Evolutionary conservation across 2,888 invertebrate species (phyloP), one percentile per base, ranked within the genome.

Genomic region (Drosophila lacicola): DNA sequence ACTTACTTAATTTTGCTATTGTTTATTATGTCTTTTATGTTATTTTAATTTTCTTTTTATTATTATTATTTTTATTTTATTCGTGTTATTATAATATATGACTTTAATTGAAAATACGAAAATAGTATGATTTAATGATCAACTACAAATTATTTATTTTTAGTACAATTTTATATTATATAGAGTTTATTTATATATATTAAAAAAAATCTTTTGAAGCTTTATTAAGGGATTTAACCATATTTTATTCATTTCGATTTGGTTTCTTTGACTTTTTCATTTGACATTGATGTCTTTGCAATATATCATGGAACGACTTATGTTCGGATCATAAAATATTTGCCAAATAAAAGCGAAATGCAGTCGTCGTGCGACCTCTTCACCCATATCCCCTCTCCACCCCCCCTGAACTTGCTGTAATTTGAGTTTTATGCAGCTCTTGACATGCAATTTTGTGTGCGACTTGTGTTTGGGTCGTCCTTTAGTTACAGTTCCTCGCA

Each of bases 401-500:
- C 49, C 36, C 14, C 62, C 65, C 69, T 73, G 72, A 80, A 74
- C 75, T 80, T 67, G 47, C 49, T 71, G 84, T 84, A 80, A 83
- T 76, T 88, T 65, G 75, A 86, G 84, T 78, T 83, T 77, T 70
- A 78, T 88, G 80, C 74, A 73, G 73, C 73, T 65, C 73, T 82
- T 71, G 88, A 79, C 82, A 79, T 82, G 85, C 88, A 82, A 84
- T 88, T 82, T 78, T 67, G 68, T 84, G 64, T 63, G 74, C 65
- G 57, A 69, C 68, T 64, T 71, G 67, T 66, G 55, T 55, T 58
- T 46, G 47, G 25, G 37, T 53, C 64, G 75, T 66, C 63, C 63
- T 84, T 85, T 64, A 78, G 82, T 88, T 81, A 72, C 88, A 84
- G 63, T 53, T 65, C 14, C 34, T 14, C 19, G 29, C 29, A 25